These are phyloP conservation scores for Tretioscincus oriximinensis DNA, from an alignment of 2,113 vertebrate species.

Conservation along the genomic window DNA sequence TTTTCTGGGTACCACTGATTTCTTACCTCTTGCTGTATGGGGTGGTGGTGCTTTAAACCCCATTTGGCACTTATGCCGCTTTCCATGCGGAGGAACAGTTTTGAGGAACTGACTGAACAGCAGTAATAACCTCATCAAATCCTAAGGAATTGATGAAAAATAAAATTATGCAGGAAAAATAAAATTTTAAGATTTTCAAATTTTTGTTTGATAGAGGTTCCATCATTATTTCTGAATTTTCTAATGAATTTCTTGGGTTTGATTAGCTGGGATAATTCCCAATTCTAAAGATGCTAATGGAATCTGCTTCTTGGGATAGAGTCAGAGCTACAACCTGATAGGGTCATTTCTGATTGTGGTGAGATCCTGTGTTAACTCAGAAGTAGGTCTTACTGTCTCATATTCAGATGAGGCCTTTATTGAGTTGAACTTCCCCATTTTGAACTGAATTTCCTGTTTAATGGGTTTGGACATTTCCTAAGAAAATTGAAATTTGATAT, in stretches of 20 bases:
- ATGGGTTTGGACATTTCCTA: not conserved
- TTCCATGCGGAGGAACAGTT: no score
- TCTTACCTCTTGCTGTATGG: not conserved
- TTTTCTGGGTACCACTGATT: not conserved
- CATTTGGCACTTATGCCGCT: not conserved
- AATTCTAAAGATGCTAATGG: not conserved
- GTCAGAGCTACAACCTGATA: not conserved
- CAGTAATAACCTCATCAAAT: no score
- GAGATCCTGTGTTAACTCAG: not conserved
- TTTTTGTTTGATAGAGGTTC: not conserved
- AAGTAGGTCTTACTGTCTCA: not conserved
- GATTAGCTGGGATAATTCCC: not conserved
- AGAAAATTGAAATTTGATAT: no score
- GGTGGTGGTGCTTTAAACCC: not conserved
- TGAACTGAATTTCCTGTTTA: not conserved
- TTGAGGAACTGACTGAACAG: no score
- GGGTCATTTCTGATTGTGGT: not conserved
- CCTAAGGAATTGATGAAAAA: no score
- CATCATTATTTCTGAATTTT: not conserved
- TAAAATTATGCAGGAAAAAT: not conserved
- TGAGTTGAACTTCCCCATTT: not conserved
- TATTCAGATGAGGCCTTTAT: not conserved
- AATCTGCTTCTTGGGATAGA: not conserved
- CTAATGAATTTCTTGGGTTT: not conserved
- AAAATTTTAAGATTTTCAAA: not conserved